Evolutionary conservation across 2,113 vertebrate genomes (phyloP).

Genomic region (Hypocryptadius cinnamomeus): DNA sequence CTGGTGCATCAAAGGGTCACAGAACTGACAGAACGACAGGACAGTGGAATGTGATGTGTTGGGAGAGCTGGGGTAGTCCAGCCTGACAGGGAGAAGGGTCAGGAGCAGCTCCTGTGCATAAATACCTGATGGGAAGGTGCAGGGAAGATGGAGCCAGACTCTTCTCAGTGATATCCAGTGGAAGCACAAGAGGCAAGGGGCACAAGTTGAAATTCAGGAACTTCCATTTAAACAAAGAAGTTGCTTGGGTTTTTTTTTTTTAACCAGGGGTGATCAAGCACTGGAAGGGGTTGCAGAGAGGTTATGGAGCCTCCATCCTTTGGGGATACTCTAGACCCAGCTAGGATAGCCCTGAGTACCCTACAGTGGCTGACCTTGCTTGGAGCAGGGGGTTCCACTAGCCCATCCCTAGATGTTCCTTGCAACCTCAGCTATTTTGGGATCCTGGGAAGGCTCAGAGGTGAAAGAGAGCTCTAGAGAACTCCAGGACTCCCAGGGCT

Average conservation of each 20-base stretch:
- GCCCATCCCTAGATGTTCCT: neutral
- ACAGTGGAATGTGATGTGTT: no score
- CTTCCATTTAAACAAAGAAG: neutral
- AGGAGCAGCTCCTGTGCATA: neutral
- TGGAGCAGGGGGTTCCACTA: neutral
- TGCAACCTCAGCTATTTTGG: neutral
- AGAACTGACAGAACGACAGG: neutral
- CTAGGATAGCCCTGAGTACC: neutral
- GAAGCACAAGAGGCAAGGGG: neutral
- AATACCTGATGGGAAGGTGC: neutral
- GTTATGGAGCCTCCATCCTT: neutral
- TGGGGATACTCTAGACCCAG: neutral
- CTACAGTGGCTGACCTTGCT: neutral
- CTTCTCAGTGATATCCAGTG: neutral
- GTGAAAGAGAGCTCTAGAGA: neutral
- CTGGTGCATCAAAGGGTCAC: neutral
- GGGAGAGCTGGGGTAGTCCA: neutral
- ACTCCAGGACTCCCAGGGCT: neutral
- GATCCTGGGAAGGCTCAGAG: neutral
- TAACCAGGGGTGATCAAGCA: neutral
- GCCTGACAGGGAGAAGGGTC: neutral
- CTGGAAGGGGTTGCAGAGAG: neutral
- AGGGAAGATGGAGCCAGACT: neutral
- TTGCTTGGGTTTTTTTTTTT: neutral
- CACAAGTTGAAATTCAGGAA: neutral